phyloP scores from a whole-genome alignment of 2,797 vertebrate genomes.

The Pristis pectinata region DNA sequence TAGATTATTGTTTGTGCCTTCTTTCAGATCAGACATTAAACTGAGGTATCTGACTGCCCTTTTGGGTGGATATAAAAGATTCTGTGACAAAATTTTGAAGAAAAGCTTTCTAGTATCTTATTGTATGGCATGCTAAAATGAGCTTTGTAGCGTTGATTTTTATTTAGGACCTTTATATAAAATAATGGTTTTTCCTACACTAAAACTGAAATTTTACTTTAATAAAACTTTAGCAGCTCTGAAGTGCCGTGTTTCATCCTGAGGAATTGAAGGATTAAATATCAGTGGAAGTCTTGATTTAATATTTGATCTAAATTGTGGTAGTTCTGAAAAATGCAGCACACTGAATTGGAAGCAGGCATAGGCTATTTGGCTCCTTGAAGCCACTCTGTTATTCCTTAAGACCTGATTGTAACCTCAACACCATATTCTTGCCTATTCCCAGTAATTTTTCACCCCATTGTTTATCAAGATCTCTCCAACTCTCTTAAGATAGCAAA shows the following conservation, averaged over 20 bases:
- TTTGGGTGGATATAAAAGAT: neutral
- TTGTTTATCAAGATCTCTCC: no score
- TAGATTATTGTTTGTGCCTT: neutral
- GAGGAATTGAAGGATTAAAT: neutral
- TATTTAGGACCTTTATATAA: neutral
- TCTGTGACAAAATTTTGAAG: neutral
- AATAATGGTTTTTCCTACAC: neutral
- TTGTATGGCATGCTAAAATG: neutral
- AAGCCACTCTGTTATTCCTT: no score
- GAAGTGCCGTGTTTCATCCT: neutral
- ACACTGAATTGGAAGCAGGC: no score
- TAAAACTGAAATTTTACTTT: neutral
- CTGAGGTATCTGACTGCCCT: accelerated
- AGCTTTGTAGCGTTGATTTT: neutral
- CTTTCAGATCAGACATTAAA: neutral
- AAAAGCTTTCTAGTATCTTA: neutral
- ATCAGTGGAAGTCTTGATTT: neutral
- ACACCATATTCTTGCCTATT: no score
- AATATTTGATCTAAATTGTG: neutral
- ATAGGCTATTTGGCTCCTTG: no score
- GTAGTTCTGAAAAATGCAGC: neutral
- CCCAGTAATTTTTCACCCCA: no score
- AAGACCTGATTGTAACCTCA: no score
- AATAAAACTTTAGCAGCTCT: neutral
- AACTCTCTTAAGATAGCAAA: no score